These are phyloP conservation scores for Lasioglossum figueresi DNA, from an alignment of 2,888 invertebrate species.

Conservation along the genomic window DNA sequence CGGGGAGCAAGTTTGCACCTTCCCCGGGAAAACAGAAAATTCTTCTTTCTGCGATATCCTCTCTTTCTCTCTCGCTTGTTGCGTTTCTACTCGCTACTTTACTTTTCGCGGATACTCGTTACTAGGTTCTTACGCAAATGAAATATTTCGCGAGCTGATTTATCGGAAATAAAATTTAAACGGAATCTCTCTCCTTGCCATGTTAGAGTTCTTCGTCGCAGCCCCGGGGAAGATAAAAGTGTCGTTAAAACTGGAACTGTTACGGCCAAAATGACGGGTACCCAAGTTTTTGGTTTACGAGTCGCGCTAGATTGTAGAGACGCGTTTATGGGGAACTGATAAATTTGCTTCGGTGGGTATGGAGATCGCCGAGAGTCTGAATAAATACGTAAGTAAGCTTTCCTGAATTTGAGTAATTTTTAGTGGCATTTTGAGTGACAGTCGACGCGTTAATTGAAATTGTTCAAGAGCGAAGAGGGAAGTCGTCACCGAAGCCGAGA, in stretches of 20 bases:
- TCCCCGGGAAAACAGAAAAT: background rate
- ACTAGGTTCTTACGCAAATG: background rate
- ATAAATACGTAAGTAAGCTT: background rate
- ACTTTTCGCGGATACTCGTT: background rate
- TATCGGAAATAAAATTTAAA: background rate
- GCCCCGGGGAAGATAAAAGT: background rate
- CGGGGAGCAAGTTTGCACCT: background rate
- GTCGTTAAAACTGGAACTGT: background rate
- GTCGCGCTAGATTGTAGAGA: background rate
- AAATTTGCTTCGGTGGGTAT: background rate
- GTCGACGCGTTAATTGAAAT: no score
- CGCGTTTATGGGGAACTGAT: background rate
- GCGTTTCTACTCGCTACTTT: background rate
- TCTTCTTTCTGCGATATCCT: background rate
- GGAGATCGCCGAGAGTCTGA: background rate
- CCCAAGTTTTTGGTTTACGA: background rate
- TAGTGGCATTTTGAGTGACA: no score
- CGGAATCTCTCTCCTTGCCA: background rate
- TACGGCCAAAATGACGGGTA: background rate
- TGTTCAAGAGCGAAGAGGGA: no score
- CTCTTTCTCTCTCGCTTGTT: background rate
- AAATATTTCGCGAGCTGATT: background rate
- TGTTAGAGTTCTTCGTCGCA: background rate
- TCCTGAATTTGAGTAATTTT: no score
- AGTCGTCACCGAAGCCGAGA: no score